Conservation (phyloP, 2,113 vertebrate genomes). For the Typhlomys cinereus region DNA sequence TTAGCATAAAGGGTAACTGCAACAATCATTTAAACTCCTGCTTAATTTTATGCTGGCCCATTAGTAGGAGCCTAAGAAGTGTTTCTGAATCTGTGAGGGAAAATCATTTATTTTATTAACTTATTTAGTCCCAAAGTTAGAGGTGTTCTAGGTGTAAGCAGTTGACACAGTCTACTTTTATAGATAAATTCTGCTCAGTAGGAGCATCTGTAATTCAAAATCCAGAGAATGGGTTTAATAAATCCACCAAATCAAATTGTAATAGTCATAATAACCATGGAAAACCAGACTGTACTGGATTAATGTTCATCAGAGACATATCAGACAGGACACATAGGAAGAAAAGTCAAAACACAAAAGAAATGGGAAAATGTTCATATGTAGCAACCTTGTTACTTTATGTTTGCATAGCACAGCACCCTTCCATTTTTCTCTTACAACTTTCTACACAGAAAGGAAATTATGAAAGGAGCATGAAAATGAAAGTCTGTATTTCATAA, state of each 20-base stretch:
- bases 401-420: not conserved
- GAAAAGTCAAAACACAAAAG: not conserved
- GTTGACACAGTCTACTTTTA: not conserved
- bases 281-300: not conserved
- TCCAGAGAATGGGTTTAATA: constrained; percentile 24
- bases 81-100: not conserved
- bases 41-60: not conserved
- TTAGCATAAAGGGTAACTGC: too few relatives aligned
- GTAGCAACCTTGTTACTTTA: constrained; percentile 8
- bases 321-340: not conserved
- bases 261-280: not conserved
- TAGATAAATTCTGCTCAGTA: not conserved
- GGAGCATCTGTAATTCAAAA: constrained; percentile 8
- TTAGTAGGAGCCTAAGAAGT: not conserved
- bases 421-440: constrained; percentile 22
- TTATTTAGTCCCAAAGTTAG: not conserved
- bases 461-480: constrained; percentile 34
- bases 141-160: not conserved
- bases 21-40: too few relatives aligned
- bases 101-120: constrained; percentile 1
- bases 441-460: not conserved
- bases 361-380: constrained; percentile 30
- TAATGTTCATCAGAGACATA: not conserved
- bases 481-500: constrained; percentile 2
- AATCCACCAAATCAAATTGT: not conserved